A percentile compares a stretch with the other conserved stretches of the same genome.
Evolutionary conservation across 1,140 invertebrate species (phyloP).

Genomic region (Drosophila sproati): DNA sequence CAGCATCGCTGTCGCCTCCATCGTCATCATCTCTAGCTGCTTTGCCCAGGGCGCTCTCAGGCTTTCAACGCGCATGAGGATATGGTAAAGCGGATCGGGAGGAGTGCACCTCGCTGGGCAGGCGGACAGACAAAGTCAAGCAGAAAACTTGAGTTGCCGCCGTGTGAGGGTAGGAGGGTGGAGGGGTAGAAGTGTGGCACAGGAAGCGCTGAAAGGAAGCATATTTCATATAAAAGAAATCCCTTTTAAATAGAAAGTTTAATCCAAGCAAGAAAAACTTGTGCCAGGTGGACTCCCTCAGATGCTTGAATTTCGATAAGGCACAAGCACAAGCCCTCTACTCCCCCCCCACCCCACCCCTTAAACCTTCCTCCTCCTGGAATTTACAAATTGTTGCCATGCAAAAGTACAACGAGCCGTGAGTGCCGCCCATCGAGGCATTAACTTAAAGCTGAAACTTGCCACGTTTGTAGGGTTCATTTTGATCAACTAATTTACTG

Average conservation of each 20-base stretch:
- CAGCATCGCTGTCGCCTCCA: slow-evolving; percentile 13
- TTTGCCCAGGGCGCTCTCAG: slow-evolving; percentile 9
- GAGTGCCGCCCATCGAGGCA: slow-evolving; percentile 13
- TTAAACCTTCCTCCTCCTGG: background rate
- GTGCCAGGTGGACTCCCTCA: slow-evolving; percentile 49
- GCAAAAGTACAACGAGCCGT: slow-evolving; percentile 39
- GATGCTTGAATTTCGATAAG: slow-evolving; percentile 70
- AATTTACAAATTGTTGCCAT: slow-evolving; percentile 59
- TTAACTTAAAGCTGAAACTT: slow-evolving; percentile 24
- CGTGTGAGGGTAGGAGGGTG: background rate
- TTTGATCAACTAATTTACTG: slow-evolving; percentile 39
- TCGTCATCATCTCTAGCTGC: slow-evolving; percentile 8
- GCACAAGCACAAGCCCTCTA: slow-evolving; percentile 9
- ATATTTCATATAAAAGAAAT: slow-evolving; percentile 81
- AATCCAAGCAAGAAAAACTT: slow-evolving; percentile 59
- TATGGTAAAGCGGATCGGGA: background rate
- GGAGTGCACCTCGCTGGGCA: background rate
- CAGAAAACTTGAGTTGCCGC: slow-evolving; percentile 73
- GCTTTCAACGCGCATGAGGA: slow-evolving; percentile 46
- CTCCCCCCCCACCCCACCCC: background rate
- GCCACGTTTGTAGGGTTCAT: slow-evolving; percentile 25
- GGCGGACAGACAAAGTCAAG: slow-evolving; percentile 70
- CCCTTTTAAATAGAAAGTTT: slow-evolving; percentile 80
- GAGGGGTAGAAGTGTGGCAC: slow-evolving; percentile 21
- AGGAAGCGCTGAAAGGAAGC: slow-evolving; percentile 76